These are phyloP conservation scores for Pimpla rufipes DNA, from an alignment of 2,888 invertebrate genomes.

Conservation along the genomic window DNA sequence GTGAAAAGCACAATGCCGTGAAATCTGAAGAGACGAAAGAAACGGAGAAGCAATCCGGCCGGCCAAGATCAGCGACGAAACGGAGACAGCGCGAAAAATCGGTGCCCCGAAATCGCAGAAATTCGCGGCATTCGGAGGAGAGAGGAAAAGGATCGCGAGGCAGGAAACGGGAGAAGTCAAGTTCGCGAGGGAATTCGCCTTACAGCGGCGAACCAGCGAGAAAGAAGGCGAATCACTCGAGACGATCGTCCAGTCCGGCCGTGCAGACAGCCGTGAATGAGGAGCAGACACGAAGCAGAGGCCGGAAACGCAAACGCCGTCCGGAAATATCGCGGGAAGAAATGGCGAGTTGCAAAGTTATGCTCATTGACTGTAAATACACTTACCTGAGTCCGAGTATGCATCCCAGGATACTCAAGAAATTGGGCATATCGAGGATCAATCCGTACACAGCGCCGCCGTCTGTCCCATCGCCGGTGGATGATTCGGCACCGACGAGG, in stretches of 20 bases:
- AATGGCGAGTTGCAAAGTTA: conserved; percentile 80
- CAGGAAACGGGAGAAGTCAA: conserved; percentile 50
- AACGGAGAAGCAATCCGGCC: conserved; percentile 15
- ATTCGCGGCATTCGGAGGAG: conserved; percentile 60
- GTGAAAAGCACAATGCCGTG: conserved; percentile 6
- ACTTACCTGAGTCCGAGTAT: conserved; percentile 74
- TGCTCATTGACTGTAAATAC: conserved; percentile 79
- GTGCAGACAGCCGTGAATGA: background rate
- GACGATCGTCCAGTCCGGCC: conserved; percentile 53
- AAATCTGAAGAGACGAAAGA: conserved; percentile 39
- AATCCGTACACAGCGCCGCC: conserved; percentile 66
- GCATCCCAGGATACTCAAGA: conserved; percentile 70
- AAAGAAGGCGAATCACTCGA: conserved; percentile 39
- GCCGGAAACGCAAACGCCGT: conserved; percentile 48
- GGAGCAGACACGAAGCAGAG: conserved; percentile 1
- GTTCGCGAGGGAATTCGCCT: conserved; percentile 59
- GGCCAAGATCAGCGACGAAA: conserved; percentile 39
- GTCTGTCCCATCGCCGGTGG: too few relatives aligned
- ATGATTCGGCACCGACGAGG: background rate
- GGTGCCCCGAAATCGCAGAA: conserved; percentile 45
- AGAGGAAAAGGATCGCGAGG: conserved; percentile 39
- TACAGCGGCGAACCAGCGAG: conserved; percentile 52
- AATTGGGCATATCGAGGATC: conserved; percentile 75
- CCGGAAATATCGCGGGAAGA: conserved; percentile 69
- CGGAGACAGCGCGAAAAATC: conserved; percentile 49